Evolutionary conservation across 2,113 vertebrate genomes (phyloP), one percentile per base, ranked within the genome.

Genomic region (Phasianus colchicus): DNA sequence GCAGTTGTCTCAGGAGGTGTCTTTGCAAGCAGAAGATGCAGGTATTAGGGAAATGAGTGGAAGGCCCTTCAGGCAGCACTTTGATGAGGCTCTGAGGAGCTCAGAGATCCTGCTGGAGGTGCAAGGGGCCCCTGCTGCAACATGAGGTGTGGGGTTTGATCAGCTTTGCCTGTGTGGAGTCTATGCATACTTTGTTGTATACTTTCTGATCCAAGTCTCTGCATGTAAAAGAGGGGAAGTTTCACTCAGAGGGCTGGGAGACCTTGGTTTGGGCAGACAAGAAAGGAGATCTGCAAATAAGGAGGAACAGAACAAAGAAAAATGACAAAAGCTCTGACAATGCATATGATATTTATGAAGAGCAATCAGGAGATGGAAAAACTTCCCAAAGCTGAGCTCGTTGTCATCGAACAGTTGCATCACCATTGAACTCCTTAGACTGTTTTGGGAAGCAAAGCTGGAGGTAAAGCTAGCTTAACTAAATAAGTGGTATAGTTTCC

Each of bases 21-120:
- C 79, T 93, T 94, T 88, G 93, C 85, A 94, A 83, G 95, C 86
- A 93, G 65, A 71, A 92, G 83, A 74, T 71, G 86, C 61, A 43
- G 90, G 69, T 74, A 88, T 96, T 93, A 96, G 88, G 93, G 83
- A 96, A 96, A 96, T 94, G 69, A 95, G 75, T 88, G 47, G 34
- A 88, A 91, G 76, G 30, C 69, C 86, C 93, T 5, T 10, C 55
- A 92, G 93, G 96, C 86, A 81, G 47, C 3, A 57, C 93, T 96
- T 96, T 96, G 93, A 96, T 96, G 95, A 92, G 83, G 80, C 86
- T 94, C 93, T 55, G 83, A 60, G 58, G 43, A 91, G 80, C 4
- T 13, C 61, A 76, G 90, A 71, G 86, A 91, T 74, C 72, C 72
- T 90, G 76, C 67, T 36, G 29, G 76, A 86, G 73, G 61, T 92